A percentile compares a stretch with the other conserved stretches of the same genome.
Conservation (phyloP, 1,140 invertebrate genomes). For the Eumeta japonica region DNA sequence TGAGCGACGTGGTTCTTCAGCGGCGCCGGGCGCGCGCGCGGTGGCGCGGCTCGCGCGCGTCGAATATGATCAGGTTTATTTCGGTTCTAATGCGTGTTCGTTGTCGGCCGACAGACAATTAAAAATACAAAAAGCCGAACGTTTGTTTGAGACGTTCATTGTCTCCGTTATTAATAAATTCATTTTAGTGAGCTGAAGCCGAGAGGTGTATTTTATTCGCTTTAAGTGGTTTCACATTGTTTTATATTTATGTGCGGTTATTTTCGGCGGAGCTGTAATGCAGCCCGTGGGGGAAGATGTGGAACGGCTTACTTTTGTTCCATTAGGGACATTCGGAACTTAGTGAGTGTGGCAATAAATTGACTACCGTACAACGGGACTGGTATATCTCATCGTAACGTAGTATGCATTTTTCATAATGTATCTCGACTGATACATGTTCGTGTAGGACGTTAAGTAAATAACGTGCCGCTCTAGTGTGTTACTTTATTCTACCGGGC, state of each 20-base stretch:
- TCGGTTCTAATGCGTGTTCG: conserved; percentile 52
- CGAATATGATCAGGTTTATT: conserved; percentile 55
- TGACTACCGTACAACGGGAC: conserved; percentile 46
- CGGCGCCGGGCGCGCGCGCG: too few relatives aligned
- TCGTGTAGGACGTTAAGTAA: too few relatives aligned
- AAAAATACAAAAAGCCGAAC: conserved; percentile 55
- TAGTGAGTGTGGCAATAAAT: conserved; percentile 55
- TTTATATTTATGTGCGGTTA: conserved; percentile 57
- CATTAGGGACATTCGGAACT: conserved; percentile 57
- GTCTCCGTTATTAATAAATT: conserved; percentile 58
- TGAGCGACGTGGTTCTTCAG: too few relatives aligned
- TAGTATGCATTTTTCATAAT: too few relatives aligned
- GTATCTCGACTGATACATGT: too few relatives aligned
- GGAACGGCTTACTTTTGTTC: conserved; percentile 47
- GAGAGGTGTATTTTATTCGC: conserved; percentile 57
- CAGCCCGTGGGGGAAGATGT: conserved; percentile 53
- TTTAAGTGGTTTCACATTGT: conserved; percentile 59
- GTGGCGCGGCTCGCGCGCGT: conserved; percentile 20
- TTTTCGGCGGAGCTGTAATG: conserved; percentile 54
- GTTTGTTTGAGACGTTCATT: conserved; percentile 56
- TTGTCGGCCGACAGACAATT: conserved; percentile 51
- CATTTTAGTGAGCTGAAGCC: conserved; percentile 54
- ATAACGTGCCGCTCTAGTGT: too few relatives aligned
- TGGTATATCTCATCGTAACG: too few relatives aligned
- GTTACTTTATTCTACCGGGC: too few relatives aligned